Evolutionary conservation across 2,888 invertebrate genomes (phyloP), one percentile per base, ranked within the genome.

Genomic region (Amphipoea oculea): DNA sequence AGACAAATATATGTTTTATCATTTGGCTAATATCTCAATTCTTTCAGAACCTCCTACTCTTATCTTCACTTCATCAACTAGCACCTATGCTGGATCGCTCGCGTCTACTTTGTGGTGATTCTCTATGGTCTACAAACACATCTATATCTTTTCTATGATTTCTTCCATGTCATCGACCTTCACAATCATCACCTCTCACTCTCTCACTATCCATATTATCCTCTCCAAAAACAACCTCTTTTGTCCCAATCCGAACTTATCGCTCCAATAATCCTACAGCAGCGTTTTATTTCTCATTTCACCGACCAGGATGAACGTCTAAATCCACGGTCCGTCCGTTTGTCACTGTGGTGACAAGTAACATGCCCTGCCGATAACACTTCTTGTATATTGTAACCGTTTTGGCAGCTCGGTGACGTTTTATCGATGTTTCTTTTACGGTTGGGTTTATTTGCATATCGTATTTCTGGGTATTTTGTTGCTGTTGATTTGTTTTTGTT

Each of bases 321-420:
- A 94, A 95, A 95, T 95, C 91, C 91, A 83, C 83, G 73, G 86
- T 68, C 80, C 85, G 91, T 88, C 87, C 90, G 90, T 94, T 94
- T 94, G 94, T 95, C 93, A 91, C 82, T 90, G 92, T 89, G 90
- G 89, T 92, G 94, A 92, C 93, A 89, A 90, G 86, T 81, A 89
- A 93, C 94, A 92, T 91, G 92, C 88, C 79, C 86, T 87, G 88
- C 84, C 86, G 95, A 95, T 95, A 95, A 94, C 90, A 87, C 84
- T 88, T 84, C 85, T 89, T 84, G 88, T 90, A 90, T 89, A 90
- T 90, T 90, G 92, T 92, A 91, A 91, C 90, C 88, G 87, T 90
- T 90, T 89, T 89, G 90, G 90, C 89, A 88, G 84, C 84, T 83
- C 67, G 84, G 78, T 90, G 89, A 89, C 89, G 84, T 81, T 88